Base-by-base conservation (phyloP, 37 sponge, comb jelly and placozoan species). In the Beroe forskalii region DNA sequence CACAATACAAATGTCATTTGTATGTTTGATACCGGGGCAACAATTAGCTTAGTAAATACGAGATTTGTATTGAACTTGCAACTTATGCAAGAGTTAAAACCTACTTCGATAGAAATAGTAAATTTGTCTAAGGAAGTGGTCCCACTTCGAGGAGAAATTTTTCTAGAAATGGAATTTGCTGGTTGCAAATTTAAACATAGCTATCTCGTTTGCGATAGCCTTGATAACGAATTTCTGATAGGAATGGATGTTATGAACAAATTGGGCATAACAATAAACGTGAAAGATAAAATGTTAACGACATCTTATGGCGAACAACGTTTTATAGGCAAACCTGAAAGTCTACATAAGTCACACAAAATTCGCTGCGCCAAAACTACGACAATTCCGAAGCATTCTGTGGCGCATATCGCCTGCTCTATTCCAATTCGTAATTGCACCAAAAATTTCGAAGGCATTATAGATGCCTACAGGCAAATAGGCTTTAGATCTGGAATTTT, bases 81-180 rank as follows among this genome's bases (percentile, higher is more conserved):
- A 22, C 22, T 32, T 6, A 39, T 35, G 30, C 40, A 9, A 17
- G 8, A 12, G 19, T 17, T 72, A 20, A 32, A 30, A 32, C 37
- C 40, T 72, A 72, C 75, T 4, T 35, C 2, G 4, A 3, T 4
- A 4, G 1, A 17, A 14, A 72, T 72, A 27, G 37, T 22, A 12
- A 39, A 39, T 35, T 37, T 72, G 20, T 23, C 38, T 37, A 72
- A 72, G 22, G 30, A 4, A 32, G 30, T 38, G 1, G 35, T 72
- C 37, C 75, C 75, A 30, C 12, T 72, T 20, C 28, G 75, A 37
- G 75, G 75, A 30, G 75, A 72, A 20, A 72, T 72, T 32, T 35
- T 22, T 20, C 40, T 72, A 4, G 1, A 19, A 3, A 14, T 72
- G 8, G 22, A 32, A 33, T 3, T 72, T 2, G 75, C 32, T 22